phyloP scores from a whole-genome alignment of 2,888 invertebrate genomes.

The Agrilus cyanescens region DNA sequence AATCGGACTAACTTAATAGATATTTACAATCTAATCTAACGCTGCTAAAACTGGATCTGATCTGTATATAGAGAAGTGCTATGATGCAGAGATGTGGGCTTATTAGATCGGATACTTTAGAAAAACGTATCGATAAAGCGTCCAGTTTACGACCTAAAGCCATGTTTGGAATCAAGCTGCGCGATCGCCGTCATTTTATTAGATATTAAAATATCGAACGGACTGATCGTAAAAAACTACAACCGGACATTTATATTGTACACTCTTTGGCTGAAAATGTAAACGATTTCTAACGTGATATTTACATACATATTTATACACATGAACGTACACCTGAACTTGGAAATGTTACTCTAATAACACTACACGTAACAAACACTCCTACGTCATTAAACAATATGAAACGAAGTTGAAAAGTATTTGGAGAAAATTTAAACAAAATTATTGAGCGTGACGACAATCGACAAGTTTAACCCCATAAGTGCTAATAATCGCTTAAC shows the following conservation, averaged over 20 bases:
- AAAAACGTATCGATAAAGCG: slow-evolving; percentile 24
- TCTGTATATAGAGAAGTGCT: neutral
- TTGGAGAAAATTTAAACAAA: too few species aligned
- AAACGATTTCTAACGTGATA: too few species aligned
- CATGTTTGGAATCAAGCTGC: slow-evolving; percentile 30
- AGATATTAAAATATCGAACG: slow-evolving; percentile 32
- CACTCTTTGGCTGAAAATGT: slow-evolving; percentile 8
- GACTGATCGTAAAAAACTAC: slow-evolving; percentile 28
- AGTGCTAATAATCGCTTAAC: too few species aligned
- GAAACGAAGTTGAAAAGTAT: too few species aligned
- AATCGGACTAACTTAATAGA: too few species aligned
- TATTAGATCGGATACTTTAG: slow-evolving; percentile 21
- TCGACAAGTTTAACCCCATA: too few species aligned
- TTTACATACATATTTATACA: too few species aligned
- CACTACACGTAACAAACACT: too few species aligned
- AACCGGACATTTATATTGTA: slow-evolving; percentile 26
- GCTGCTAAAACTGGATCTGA: slow-evolving; percentile 11
- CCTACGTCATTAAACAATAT: too few species aligned
- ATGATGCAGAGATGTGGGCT: slow-evolving; percentile 10
- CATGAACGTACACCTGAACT: slow-evolving; percentile 3
- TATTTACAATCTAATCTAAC: slow-evolving; percentile 11
- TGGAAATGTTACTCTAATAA: too few species aligned
- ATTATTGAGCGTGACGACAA: too few species aligned
- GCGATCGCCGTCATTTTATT: slow-evolving; percentile 31
- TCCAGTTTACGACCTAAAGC: slow-evolving; percentile 23